phyloP scores from a whole-genome alignment of 1,140 invertebrate genomes.

The Drosophila kurseongensis region DNA sequence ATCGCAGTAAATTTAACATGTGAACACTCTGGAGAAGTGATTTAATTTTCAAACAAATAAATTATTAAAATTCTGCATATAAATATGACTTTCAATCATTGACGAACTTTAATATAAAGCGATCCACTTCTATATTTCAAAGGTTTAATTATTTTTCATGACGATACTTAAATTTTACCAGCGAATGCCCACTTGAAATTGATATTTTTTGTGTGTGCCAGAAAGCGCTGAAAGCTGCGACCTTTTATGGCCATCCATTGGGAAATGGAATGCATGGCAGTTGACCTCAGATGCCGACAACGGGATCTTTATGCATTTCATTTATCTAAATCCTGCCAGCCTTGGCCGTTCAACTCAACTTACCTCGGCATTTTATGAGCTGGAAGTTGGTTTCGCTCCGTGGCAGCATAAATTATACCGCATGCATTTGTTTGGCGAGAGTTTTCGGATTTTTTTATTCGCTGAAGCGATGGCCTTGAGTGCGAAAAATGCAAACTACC shows the following conservation, averaged over 20 bases:
- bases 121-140: background rate
- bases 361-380: constrained; percentile 50
- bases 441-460: constrained; percentile 4
- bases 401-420: constrained; percentile 62
- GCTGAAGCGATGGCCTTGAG: constrained; percentile 32
- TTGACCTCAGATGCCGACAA: constrained; percentile 21
- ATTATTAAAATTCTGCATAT: too few relatives aligned
- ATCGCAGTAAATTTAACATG: too few relatives aligned
- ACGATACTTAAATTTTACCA: background rate
- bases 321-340: constrained; percentile 39
- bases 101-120: background rate
- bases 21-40: too few relatives aligned
- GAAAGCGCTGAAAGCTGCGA: background rate
- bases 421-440: constrained; percentile 38
- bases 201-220: background rate
- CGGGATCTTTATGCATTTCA: constrained; percentile 36
- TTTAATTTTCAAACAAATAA: too few relatives aligned
- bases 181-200: background rate
- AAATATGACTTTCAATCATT: too few relatives aligned
- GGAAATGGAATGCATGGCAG: constrained; percentile 12
- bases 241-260: constrained; percentile 8
- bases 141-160: background rate
- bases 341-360: constrained; percentile 58
- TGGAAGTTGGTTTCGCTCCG: constrained; percentile 53
- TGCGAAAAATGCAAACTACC: constrained; percentile 48